Base-by-base conservation (phyloP, 2,888 invertebrate species). In the Isoperla grammatica region DNA sequence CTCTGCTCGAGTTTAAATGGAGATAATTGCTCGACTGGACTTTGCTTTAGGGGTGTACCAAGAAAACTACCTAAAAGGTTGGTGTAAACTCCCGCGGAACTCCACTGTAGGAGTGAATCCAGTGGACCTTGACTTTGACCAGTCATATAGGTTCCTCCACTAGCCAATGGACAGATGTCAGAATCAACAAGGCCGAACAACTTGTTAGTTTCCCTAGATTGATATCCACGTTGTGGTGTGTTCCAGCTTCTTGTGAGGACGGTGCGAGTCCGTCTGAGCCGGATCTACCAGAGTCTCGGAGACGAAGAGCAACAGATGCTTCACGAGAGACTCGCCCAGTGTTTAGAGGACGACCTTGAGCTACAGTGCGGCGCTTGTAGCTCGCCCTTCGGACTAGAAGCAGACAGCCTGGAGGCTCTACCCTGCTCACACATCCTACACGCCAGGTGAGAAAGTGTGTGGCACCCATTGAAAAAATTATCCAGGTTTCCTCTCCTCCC, bases 391-490 rank as follows among this genome's bases (percentile, higher is more conserved):
- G 88, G 88, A 1, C 74, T 83, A 60, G 84, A 86, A 66, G 83
- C 85, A 0, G 85, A 86, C 68, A 83, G 83, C 13, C 77, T 93
- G 45, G 91, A 92, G 67, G 87, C 89, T 13, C 76, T 93, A 65
- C 90, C 91, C 2, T 94, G 93, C 75, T 86, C 90, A 2, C 93
- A 93, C 71, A 90, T 93, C 66, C 81, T 92, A 50, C 93, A 93
- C 70, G 86, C 89, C 45, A 86, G 88, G 90, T 89, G 73, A 65
- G 61, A 19, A 13, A 43, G 20, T 40, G 15, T 35, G 42, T 23
- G 19, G 12, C 12, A 2, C 39, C 0, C 12, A 37, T 8, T n/a
- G n/a, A 9, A 17, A 45, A 8, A 6, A 8, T 9, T 8, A 45
- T 45, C 8, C 19, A 6, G n/a, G 19, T 6, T 8, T 15, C 13